phyloP scores from a whole-genome alignment of 2,888 invertebrate genomes.

The Morpho helenor region DNA sequence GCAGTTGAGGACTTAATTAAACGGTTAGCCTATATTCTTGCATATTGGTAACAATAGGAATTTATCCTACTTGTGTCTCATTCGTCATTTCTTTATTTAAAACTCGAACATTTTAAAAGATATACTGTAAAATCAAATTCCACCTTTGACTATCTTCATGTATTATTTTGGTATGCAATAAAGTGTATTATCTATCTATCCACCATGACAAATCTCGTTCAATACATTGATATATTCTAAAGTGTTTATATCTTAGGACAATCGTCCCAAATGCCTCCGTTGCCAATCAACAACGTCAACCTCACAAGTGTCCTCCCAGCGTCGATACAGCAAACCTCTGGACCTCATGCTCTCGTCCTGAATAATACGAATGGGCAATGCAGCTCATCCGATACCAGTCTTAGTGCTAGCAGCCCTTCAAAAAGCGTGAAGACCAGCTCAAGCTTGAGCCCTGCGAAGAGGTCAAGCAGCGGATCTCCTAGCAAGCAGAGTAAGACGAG shows the following conservation, averaged over 20 bases:
- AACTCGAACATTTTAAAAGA: too few relatives aligned
- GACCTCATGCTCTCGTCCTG: constrained; percentile 48
- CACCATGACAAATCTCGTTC: too few relatives aligned
- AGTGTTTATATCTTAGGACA: constrained; percentile 33
- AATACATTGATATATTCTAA: too few relatives aligned
- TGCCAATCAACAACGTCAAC: constrained; percentile 64
- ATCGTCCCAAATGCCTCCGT: constrained; percentile 42
- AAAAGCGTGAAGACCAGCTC: constrained; percentile 93
- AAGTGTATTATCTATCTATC: too few relatives aligned
- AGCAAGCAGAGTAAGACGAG: constrained; percentile 88
- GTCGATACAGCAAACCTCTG: constrained; percentile 55
- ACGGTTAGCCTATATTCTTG: too few relatives aligned
- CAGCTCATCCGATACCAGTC: constrained; percentile 75
- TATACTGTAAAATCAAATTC: too few relatives aligned
- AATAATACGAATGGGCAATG: constrained; percentile 65
- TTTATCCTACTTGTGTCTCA: too few relatives aligned
- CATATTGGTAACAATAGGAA: too few relatives aligned
- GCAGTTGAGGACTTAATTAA: too few relatives aligned
- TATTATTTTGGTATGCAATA: too few relatives aligned
- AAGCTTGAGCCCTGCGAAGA: constrained; percentile 90
- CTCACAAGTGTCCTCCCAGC: constrained; percentile 52
- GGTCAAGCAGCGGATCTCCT: constrained; percentile 90
- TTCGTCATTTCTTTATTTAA: too few relatives aligned
- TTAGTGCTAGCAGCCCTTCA: constrained; percentile 89
- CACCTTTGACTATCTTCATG: too few relatives aligned